Evolutionary conservation across 2,888 invertebrate genomes (phyloP), one percentile per base, ranked within the genome.

Genomic region (Caenorhabditis doughertyi): DNA sequence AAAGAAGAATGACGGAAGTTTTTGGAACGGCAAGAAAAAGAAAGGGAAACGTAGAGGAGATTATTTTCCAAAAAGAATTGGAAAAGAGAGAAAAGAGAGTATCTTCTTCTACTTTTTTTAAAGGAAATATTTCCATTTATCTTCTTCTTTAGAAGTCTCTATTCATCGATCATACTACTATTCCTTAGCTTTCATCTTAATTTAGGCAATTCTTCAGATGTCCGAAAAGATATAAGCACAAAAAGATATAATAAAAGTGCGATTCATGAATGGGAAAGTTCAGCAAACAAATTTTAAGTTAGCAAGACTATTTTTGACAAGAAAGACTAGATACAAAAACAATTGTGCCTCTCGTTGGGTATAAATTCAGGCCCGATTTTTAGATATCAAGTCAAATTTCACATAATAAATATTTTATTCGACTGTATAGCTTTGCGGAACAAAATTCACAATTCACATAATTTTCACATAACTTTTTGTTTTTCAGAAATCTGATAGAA

Each of bases 1-100:
- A 47, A 47, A 47, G 44, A n/a, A 47, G 62, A 60, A 49, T 55
- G 71, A 70, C 51, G 58, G 51, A 71, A 47, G 64, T 62, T 62
- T 58, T 64, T 68, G 76, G 67, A 62, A 76, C 68, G 62, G 64
- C 64, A 55, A 49, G 49, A 71, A 58, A 42, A 55, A 68, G 76
- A 60, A 29, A 65, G 53, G n/a, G n/a, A n/a, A n/a, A n/a, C n/a
- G n/a, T n/a, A 76, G 35, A 71, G 56, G 47, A 51, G 58, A 73
- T 62, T 55, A 80, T 51, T 51, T 55, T 71, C n/a, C 11, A 51
- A 70, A 42, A 71, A 58, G 58, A 27, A 72, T 21, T 35, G 32
- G 60, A 44, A 23, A 39, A 56, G 62, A 55, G 56, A 74, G 23
- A 64, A 71, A 53, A 67, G 44, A 68, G 27, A 35, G 42, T 44